These are phyloP conservation scores for Rhinichthys klamathensis DNA, from an alignment of 2,113 vertebrate species.

Conservation along the genomic window DNA sequence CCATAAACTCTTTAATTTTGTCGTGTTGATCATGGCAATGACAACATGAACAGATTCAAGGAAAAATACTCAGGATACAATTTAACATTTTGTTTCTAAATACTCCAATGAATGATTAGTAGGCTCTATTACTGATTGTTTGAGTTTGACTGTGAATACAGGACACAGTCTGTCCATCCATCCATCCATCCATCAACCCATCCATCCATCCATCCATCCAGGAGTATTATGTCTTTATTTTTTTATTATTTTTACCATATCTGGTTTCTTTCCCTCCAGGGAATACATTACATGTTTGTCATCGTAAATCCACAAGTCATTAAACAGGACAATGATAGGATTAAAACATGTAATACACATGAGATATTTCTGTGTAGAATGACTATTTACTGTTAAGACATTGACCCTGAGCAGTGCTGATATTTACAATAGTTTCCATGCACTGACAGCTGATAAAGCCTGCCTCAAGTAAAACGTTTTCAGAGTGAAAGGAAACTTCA, in stretches of 20 bases:
- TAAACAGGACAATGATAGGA: too few species aligned
- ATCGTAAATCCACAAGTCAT: too few species aligned
- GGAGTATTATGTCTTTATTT: too few species aligned
- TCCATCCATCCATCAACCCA: too few species aligned
- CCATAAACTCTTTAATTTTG: too few species aligned
- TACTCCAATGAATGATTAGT: background rate
- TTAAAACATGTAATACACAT: too few species aligned
- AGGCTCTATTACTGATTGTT: background rate
- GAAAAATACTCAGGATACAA: background rate
- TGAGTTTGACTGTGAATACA: background rate
- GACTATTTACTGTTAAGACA: background rate
- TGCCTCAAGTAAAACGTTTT: background rate
- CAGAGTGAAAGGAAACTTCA: conserved; percentile 5
- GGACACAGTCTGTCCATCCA: background rate
- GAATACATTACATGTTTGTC: too few species aligned
- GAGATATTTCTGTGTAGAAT: too few species aligned
- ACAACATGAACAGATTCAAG: conserved; percentile 21
- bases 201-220: too few species aligned
- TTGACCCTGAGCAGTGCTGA: background rate
- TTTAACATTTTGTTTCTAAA: background rate
- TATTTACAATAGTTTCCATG: background rate
- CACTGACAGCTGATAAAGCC: background rate
- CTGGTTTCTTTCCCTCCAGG: too few species aligned
- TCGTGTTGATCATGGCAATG: background rate
- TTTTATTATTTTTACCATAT: too few species aligned